phyloP scores from a whole-genome alignment of 2,888 invertebrate genomes.

The Nomada fucata region DNA sequence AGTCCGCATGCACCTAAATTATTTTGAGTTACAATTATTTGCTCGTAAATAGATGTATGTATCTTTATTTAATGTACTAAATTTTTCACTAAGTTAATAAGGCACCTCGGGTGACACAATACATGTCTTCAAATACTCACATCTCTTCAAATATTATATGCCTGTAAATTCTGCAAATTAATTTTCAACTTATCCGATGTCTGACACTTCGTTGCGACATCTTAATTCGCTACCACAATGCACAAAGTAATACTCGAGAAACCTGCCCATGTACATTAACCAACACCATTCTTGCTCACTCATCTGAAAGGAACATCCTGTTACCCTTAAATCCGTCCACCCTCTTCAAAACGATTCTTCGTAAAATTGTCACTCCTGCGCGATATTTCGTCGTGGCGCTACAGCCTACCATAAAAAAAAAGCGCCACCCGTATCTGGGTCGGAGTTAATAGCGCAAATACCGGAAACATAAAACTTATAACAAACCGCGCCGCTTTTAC shows the following conservation, averaged over 20 bases:
- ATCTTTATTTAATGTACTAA: no score
- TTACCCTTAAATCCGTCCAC: background rate
- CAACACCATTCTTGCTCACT: background rate
- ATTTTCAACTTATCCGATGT: background rate
- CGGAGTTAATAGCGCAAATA: constrained; percentile 11
- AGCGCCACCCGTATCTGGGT: background rate
- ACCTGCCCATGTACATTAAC: background rate
- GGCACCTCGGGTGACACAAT: no score
- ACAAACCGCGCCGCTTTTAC: background rate
- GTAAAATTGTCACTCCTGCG: background rate
- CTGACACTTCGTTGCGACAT: no score
- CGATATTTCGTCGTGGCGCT: background rate
- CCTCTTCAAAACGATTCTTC: background rate
- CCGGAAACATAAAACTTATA: constrained; percentile 10
- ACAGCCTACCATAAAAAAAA: background rate
- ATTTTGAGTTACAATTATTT: no score
- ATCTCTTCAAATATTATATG: no score
- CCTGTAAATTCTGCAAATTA: background rate
- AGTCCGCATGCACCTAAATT: no score
- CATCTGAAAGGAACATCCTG: background rate
- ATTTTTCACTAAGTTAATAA: no score
- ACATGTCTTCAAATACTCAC: no score
- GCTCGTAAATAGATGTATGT: no score
- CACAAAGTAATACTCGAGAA: background rate
- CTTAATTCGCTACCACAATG: background rate